phyloP scores from a whole-genome alignment of 2,888 invertebrate species.

The Melanostoma mellinum region DNA sequence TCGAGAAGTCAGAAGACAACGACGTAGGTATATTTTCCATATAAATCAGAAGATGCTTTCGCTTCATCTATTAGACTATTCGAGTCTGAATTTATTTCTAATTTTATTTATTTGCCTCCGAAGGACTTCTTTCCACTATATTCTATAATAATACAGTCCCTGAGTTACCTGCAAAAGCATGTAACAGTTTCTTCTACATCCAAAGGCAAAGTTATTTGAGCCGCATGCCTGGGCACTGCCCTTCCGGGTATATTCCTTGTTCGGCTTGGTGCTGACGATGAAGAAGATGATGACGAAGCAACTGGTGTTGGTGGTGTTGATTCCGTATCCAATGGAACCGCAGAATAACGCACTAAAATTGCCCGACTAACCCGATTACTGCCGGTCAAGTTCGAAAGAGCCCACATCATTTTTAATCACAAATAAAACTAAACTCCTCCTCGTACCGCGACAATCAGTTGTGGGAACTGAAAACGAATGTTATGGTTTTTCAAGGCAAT shows the following conservation, averaged over 20 bases:
- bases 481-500: not conserved
- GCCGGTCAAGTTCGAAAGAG: constrained; percentile 81
- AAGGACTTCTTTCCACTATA: too few species aligned
- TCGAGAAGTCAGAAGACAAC: too few species aligned
- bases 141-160: not conserved
- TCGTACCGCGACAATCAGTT: too few species aligned
- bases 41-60: too few species aligned
- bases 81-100: not conserved
- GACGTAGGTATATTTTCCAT: too few species aligned
- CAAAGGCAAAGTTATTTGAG: constrained; percentile 83
- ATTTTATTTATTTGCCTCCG: too few species aligned
- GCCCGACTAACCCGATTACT: constrained; percentile 82
- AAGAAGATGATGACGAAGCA: constrained; percentile 62
- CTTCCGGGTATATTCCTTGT: constrained; percentile 78
- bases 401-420: constrained; percentile 80
- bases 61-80: not conserved
- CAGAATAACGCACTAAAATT: constrained; percentile 80
- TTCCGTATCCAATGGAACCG: constrained; percentile 79
- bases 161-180: constrained; percentile 89
- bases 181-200: constrained; percentile 89
- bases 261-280: constrained; percentile 38
- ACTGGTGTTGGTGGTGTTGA: constrained; percentile 77
- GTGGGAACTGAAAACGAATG: not conserved
- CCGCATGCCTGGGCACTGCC: constrained; percentile 75
- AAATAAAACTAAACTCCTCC: not conserved